phyloP scores from a whole-genome alignment of 2,888 invertebrate species.

The Temnothorax unifasciatus region DNA sequence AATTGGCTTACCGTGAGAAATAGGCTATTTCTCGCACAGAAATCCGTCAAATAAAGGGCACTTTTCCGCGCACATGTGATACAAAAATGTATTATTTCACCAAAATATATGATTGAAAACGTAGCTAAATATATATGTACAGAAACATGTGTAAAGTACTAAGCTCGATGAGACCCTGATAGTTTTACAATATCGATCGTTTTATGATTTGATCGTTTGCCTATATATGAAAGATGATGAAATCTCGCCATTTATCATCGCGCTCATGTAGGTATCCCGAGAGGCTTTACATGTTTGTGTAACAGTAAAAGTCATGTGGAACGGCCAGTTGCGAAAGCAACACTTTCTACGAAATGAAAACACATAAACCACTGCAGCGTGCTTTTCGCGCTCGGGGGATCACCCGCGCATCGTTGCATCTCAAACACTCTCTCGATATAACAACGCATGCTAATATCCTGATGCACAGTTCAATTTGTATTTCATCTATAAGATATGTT shows the following conservation, averaged over 20 bases:
- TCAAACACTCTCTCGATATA: conserved; percentile 21
- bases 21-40: too few relatives aligned
- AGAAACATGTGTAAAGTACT: not conserved
- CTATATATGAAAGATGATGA: conserved; percentile 31
- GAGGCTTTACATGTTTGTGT: conserved; percentile 68
- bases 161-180: not conserved
- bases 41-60: too few relatives aligned
- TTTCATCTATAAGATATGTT: not conserved
- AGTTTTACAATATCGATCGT: conserved; percentile 22
- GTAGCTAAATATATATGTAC: not conserved
- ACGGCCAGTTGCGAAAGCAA: conserved; percentile 65
- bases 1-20: too few relatives aligned
- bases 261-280: conserved; percentile 55
- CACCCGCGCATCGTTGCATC: conserved; percentile 13
- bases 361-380: conserved; percentile 55
- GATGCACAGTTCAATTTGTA: conserved; percentile 37
- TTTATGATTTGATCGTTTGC: not conserved
- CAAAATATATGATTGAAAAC: not conserved
- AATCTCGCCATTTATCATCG: conserved; percentile 59
- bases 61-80: too few relatives aligned
- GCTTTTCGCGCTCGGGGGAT: conserved; percentile 23
- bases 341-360: conserved; percentile 69
- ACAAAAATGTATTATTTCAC: not conserved
- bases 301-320: conserved; percentile 64
- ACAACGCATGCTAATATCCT: conserved; percentile 20